Evolutionary conservation across 2,113 vertebrate species (phyloP), one percentile per base, ranked within the genome.

Genomic region (Oryzias celebensis): DNA sequence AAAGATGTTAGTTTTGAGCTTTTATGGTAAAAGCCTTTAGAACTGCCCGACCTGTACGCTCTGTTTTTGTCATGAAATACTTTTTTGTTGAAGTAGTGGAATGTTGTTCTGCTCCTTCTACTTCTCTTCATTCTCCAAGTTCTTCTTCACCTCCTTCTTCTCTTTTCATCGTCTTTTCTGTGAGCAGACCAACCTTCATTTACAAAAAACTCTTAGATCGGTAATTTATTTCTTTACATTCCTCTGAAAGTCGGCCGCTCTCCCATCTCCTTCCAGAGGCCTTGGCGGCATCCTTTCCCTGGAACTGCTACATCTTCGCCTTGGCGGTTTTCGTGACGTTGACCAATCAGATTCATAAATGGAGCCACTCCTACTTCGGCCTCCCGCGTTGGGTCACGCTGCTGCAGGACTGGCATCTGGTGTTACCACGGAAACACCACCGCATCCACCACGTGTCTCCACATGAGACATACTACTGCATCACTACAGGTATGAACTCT

Each of bases 261-360:
- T 66, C 17, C 22, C 18, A 10, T 64, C 64, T 3, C 53, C 41
- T 71, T 47, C 59, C 81, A 93, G 92, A 91, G 77, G 83, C 81
- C 82, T 72, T 90, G 73, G 79, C 64, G 12, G 75, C 83, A 4
- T 85, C 86, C 52, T 92, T 91, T 79, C 87, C 90, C 6, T 90
- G 90, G 90, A 85, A 92, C 63, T 92, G 91, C 75, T 93, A 88
- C 26, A 71, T 93, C 54, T 92, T 92, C 12, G 87, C 89, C 15
- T 82, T 92, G 65, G 90, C 90, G 0, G 84, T 90, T 59, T 92
- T 91, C 20, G 90, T 93, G 62, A 92, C 90, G 3, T 80, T 92
- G 87, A 93, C 92, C 81, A 93, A 93, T 85, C 92, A 93, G 84
- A 92, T 93, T 20, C 92, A 93, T 31, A 92, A 92, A 78, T 93